A percentile compares a stretch with the other conserved stretches of the same genome.
Evolutionary conservation across 2,797 vertebrate species (phyloP).

Genomic region (Gymnothorax reevesii): DNA sequence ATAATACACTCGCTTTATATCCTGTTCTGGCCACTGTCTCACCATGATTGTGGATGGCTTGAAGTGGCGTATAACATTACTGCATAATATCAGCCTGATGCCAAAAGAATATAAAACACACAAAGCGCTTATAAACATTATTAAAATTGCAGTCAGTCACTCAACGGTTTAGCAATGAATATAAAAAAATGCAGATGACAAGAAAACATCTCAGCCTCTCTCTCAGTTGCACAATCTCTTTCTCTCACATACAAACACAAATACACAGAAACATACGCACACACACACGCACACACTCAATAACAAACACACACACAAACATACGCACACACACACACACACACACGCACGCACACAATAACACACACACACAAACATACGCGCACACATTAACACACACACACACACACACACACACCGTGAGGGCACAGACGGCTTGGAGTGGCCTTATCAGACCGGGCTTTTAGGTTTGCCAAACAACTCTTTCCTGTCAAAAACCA

Average conservation of each 20-base stretch:
- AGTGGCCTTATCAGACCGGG: background rate
- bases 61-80: constrained; percentile 1
- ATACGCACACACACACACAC: background rate
- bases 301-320: background rate
- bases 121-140: background rate
- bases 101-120: background rate
- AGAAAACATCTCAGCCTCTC: background rate
- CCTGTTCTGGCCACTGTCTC: background rate
- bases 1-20: background rate
- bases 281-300: background rate
- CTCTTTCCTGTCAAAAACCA: constrained; percentile 23
- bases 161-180: background rate
- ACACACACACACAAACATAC: background rate
- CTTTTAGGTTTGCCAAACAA: constrained; percentile 32
- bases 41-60: background rate
- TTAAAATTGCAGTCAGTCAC: background rate
- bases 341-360: background rate
- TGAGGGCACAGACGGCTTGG: background rate
- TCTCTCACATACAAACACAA: background rate
- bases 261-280: background rate
- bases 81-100: background rate
- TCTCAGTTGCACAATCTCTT: background rate
- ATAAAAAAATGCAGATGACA: background rate
- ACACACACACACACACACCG: background rate
- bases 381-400: too few relatives aligned